Evolutionary conservation across 2,113 vertebrate species (phyloP).

Genomic region (Paramisgurnus dabryanus): DNA sequence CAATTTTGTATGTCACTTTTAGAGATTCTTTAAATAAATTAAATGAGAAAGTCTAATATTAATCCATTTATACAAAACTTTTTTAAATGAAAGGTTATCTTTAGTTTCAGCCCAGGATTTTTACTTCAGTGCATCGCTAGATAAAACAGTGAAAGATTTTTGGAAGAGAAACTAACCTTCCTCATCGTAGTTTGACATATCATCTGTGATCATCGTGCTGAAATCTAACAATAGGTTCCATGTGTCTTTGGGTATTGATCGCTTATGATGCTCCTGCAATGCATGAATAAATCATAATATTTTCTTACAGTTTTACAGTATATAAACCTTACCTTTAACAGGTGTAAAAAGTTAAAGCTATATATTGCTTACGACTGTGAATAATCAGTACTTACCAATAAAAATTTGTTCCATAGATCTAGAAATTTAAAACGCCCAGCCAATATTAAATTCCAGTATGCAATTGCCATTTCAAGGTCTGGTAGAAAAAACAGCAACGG

Average conservation of each 20-base stretch:
- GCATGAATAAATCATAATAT: background rate
- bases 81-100: too few species aligned
- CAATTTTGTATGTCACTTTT: too few species aligned
- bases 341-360: background rate
- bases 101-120: too few species aligned
- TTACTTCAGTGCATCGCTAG: too few species aligned
- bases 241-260: constrained; percentile 93
- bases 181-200: constrained; percentile 96
- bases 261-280: constrained; percentile 89
- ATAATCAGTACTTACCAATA: constrained; percentile 82
- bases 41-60: too few species aligned
- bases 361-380: background rate
- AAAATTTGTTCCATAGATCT: constrained; percentile 94
- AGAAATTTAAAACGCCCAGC: constrained; percentile 94
- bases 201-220: constrained; percentile 93
- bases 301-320: background rate
- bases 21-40: too few species aligned
- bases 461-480: constrained; percentile 98
- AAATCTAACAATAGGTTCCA: constrained; percentile 97
- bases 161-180: constrained; percentile 77
- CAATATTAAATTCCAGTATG: constrained; percentile 95
- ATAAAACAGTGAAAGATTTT: too few species aligned
- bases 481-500: constrained; percentile 33
- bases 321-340: background rate
- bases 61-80: too few species aligned